Percentiles rank a stretch among this genome's conserved stretches.
These are phyloP conservation scores for Bos javanicus DNA, from an alignment of 2,113 vertebrate species.

Conservation along the genomic window DNA sequence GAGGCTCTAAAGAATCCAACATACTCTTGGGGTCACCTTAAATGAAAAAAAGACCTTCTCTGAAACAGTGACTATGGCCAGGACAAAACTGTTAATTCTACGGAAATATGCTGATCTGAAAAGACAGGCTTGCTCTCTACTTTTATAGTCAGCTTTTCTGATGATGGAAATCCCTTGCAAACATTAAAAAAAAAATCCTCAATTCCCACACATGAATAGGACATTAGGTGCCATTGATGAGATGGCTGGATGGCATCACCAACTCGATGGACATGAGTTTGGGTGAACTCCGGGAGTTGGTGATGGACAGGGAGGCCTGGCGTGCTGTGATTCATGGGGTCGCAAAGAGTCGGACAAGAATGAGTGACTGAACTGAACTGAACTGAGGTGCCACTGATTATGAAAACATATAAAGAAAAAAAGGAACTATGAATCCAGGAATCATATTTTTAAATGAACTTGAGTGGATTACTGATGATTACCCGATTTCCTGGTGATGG, in stretches of 20 bases:
- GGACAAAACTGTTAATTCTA: background rate
- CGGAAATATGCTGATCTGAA: background rate
- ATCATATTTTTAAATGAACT: background rate
- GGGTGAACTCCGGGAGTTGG: too few species aligned
- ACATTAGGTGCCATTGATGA: background rate
- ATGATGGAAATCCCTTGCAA: background rate
- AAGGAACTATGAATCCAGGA: background rate
- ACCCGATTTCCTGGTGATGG: background rate
- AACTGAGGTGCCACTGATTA: background rate
- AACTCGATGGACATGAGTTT: too few species aligned
- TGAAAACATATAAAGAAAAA: background rate
- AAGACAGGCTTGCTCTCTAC: background rate
- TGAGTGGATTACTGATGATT: background rate
- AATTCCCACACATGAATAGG: background rate
- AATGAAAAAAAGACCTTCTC: background rate
- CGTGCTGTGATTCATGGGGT: too few species aligned
- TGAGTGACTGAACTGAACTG: too few species aligned
- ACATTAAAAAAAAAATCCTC: background rate
- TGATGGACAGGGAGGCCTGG: too few species aligned
- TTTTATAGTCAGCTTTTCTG: background rate
- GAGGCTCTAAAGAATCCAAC: background rate
- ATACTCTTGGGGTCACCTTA: background rate
- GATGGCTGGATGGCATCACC: too few species aligned
- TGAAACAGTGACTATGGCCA: background rate
- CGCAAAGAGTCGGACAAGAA: rapidly evolving